These are phyloP conservation scores for Poecilus cupreus DNA, from an alignment of 2,888 invertebrate genomes.

Conservation along the genomic window DNA sequence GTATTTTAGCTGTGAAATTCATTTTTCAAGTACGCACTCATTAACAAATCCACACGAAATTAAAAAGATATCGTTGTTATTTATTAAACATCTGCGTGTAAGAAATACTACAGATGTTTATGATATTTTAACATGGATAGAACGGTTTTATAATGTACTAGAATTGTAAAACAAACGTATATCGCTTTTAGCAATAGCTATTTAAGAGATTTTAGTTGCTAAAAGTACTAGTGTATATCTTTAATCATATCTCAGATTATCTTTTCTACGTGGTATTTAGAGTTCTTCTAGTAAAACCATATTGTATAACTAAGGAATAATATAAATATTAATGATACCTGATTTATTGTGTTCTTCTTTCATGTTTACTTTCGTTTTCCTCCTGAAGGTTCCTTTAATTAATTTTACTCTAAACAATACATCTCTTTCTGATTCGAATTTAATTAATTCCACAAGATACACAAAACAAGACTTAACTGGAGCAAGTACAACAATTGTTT, in stretches of 20 bases:
- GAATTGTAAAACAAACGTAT: constrained; percentile 35
- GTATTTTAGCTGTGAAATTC: constrained; percentile 31
- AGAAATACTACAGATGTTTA: not conserved
- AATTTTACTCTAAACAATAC: not conserved
- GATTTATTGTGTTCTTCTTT: not conserved
- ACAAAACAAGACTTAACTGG: constrained; percentile 15
- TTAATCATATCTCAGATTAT: constrained; percentile 54
- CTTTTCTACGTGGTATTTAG: constrained; percentile 54
- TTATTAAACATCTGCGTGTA: not conserved
- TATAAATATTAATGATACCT: constrained; percentile 35
- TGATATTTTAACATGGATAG: constrained; percentile 18
- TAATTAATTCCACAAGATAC: constrained; percentile 29
- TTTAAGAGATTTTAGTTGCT: constrained; percentile 36
- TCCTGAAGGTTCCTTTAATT: not conserved
- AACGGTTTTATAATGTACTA: constrained; percentile 38
- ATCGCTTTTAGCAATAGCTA: constrained; percentile 48
- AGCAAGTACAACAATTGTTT: not conserved
- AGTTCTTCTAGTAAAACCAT: constrained; percentile 39
- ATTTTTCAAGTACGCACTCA: constrained; percentile 43
- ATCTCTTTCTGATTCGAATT: not conserved
- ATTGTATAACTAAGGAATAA: constrained; percentile 28
- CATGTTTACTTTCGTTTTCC: not conserved
- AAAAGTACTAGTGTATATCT: constrained; percentile 48
- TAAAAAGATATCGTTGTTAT: constrained; percentile 40
- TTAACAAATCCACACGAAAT: constrained; percentile 46